These are phyloP conservation scores for Turnix velox DNA, from an alignment of 2,113 vertebrate species.

Conservation along the genomic window DNA sequence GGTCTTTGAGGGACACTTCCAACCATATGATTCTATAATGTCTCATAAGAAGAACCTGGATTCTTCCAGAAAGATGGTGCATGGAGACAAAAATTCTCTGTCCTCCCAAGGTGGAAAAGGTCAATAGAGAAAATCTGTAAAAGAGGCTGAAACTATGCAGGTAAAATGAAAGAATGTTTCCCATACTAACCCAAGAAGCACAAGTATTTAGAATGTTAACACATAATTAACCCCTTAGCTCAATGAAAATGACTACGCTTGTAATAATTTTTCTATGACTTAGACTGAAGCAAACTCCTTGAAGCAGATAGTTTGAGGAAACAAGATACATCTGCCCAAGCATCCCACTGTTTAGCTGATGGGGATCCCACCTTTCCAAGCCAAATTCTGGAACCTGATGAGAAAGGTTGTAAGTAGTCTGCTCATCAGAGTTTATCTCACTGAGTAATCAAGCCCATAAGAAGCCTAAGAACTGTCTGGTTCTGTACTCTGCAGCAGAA, in stretches of 20 bases:
- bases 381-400: background rate
- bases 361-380: background rate
- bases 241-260: background rate
- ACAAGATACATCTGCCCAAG: background rate
- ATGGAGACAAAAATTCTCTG: background rate
- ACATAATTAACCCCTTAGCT: background rate
- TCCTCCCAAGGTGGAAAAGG: background rate
- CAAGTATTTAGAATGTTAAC: background rate
- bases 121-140: background rate
- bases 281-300: background rate
- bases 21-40: too few species aligned
- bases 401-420: background rate
- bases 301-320: background rate
- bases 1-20: too few species aligned
- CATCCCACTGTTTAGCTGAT: background rate
- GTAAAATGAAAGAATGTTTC: background rate
- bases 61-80: background rate
- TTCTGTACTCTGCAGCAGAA: background rate
- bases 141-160: background rate
- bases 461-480: background rate
- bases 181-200: background rate
- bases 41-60: background rate
- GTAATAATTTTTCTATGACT: background rate
- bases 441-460: background rate
- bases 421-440: background rate